A percentile compares a stretch with the other conserved stretches of the same genome.
These are phyloP conservation scores for Poeciliopsis paucimaculata DNA, from an alignment of 2,797 vertebrate species.

Conservation along the genomic window DNA sequence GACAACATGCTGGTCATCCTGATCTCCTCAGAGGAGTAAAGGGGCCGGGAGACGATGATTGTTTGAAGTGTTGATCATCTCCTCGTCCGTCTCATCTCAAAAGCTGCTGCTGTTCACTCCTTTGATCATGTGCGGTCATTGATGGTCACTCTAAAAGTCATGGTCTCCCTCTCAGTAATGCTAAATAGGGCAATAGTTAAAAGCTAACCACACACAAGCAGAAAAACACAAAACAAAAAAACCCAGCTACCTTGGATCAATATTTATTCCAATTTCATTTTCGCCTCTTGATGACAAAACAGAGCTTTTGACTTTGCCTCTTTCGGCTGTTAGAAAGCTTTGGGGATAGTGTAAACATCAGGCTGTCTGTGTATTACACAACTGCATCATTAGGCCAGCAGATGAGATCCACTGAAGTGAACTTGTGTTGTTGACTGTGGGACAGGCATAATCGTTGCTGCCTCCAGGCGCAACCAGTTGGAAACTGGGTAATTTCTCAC, in stretches of 20 bases:
- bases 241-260: slow-evolving; percentile 10
- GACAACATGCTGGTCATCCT: slow-evolving; percentile 3
- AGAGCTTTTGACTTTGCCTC: slow-evolving; percentile 16
- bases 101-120: slow-evolving; percentile 24
- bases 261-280: not conserved
- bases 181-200: slow-evolving; percentile 24
- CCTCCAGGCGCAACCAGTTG: slow-evolving; percentile 62
- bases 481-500: slow-evolving; percentile 31
- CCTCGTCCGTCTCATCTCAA: slow-evolving; percentile 20
- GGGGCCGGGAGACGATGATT: slow-evolving; percentile 11
- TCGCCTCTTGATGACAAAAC: not conserved
- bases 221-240: too few species aligned
- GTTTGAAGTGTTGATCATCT: slow-evolving; percentile 66
- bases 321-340: not conserved
- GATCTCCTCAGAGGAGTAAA: slow-evolving; percentile 22
- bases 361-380: slow-evolving; percentile 17
- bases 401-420: slow-evolving; percentile 19
- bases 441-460: slow-evolving; percentile 64
- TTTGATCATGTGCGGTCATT: slow-evolving; percentile 44
- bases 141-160: slow-evolving; percentile 32
- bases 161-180: slow-evolving; percentile 23
- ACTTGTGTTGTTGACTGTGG: slow-evolving; percentile 45
- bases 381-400: slow-evolving; percentile 5
- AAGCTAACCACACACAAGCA: not conserved
- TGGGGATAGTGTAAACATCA: slow-evolving; percentile 24